Evolutionary conservation across 2,797 vertebrate genomes (phyloP).

Genomic region (Scomberomorus guttatus): DNA sequence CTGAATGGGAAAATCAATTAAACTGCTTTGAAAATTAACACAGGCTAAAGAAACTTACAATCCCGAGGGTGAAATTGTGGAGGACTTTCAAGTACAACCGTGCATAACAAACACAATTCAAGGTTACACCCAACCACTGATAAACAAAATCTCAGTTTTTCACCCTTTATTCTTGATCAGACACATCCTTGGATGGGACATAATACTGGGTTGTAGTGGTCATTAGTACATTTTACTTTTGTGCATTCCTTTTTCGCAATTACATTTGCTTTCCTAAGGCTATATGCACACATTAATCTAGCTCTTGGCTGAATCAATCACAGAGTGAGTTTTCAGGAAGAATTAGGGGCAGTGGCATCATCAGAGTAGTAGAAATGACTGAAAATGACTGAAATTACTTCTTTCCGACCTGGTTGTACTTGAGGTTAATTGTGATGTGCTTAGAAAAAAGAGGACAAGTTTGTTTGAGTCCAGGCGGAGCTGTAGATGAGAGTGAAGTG

Average conservation of each 20-base stretch:
- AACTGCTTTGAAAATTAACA: conserved; percentile 26
- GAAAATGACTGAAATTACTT: conserved; percentile 70
- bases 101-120: conserved; percentile 24
- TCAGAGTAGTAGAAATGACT: conserved; percentile 71
- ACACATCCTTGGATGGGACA: conserved; percentile 16
- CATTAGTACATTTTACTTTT: conserved; percentile 54
- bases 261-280: conserved; percentile 63
- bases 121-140: conserved; percentile 19
- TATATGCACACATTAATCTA: conserved; percentile 59
- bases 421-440: conserved; percentile 85
- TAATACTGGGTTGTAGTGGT: conserved; percentile 11
- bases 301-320: conserved; percentile 62
- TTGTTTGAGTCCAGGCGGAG: conserved; percentile 68
- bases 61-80: neutral
- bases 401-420: conserved; percentile 65
- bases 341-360: conserved; percentile 72
- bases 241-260: conserved; percentile 61
- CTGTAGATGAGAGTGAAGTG: conserved; percentile 68
- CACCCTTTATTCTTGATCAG: conserved; percentile 33
- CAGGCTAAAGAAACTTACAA: neutral
- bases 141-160: conserved; percentile 17
- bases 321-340: conserved; percentile 54
- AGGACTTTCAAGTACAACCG: conserved; percentile 22
- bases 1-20: conserved; percentile 37
- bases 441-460: conserved; percentile 66